phyloP scores from a whole-genome alignment of 2,888 invertebrate genomes.

The Eretmocerus hayati region DNA sequence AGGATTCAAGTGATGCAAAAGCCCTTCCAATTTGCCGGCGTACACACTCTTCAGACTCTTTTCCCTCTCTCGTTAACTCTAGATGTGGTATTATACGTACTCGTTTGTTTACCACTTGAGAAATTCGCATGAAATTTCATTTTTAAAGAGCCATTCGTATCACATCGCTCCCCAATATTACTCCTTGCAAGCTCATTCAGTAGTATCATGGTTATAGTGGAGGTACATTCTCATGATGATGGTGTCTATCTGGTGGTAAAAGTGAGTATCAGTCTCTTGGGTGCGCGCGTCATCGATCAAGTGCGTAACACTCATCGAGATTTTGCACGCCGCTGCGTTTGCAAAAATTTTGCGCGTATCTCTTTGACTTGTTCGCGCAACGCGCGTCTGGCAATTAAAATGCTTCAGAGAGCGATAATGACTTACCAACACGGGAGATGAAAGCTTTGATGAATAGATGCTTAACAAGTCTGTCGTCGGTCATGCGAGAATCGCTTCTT shows the following conservation, averaged over 20 bases:
- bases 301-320: conserved; percentile 3
- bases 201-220: too few species aligned
- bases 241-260: too few species aligned
- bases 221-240: too few species aligned
- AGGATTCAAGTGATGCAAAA: conserved; percentile 6
- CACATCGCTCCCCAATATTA: too few species aligned
- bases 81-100: conserved; percentile 8
- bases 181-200: too few species aligned
- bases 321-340: background rate
- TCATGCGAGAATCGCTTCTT: background rate
- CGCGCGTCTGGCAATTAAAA: conserved; percentile 10
- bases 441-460: background rate
- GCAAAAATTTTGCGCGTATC: background rate
- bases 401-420: conserved; percentile 4
- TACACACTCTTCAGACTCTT: too few species aligned
- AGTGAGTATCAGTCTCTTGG: too few species aligned
- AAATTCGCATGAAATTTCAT: conserved; percentile 27
- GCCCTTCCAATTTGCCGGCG: conserved; percentile 29
- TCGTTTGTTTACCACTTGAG: conserved; percentile 26
- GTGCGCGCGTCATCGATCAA: background rate
- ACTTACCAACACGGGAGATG: background rate
- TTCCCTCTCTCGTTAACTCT: conserved; percentile 16
- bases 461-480: background rate
- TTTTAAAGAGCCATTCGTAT: conserved; percentile 17
- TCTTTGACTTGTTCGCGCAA: background rate